phyloP scores from a whole-genome alignment of 2,888 invertebrate species.

The Stenoptilia bipunctidactyla region DNA sequence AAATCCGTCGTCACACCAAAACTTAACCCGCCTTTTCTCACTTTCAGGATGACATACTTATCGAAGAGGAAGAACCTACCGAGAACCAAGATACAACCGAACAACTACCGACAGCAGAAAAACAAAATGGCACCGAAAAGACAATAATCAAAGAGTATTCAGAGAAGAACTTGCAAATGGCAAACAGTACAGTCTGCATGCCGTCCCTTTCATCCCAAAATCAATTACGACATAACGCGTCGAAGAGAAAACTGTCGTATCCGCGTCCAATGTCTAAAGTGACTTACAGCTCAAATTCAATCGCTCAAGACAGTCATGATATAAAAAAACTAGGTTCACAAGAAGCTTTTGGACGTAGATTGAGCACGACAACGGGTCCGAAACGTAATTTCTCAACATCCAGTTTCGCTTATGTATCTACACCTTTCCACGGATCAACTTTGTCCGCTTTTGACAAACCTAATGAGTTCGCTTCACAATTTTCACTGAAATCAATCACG shows the following conservation, averaged over 20 bases:
- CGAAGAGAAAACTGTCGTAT: conserved; percentile 48
- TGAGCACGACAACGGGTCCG: conserved; percentile 46
- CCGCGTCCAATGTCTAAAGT: conserved; percentile 40
- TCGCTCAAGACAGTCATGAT: conserved; percentile 59
- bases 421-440: conserved; percentile 88
- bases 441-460: conserved; percentile 81
- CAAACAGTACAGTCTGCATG: conserved; percentile 26
- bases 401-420: conserved; percentile 86
- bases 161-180: conserved; percentile 21
- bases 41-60: conserved; percentile 53
- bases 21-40: too few species aligned
- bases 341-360: conserved; percentile 39
- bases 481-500: conserved; percentile 77
- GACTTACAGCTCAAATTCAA: conserved; percentile 71
- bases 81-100: conserved; percentile 30
- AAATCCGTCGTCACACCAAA: too few species aligned
- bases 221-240: conserved; percentile 36
- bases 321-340: conserved; percentile 52
- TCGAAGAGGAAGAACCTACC: conserved; percentile 51
- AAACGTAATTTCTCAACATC: conserved; percentile 81
- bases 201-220: conserved; percentile 26
- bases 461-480: conserved; percentile 82
- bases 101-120: conserved; percentile 14
- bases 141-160: conserved; percentile 13
- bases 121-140: conserved; percentile 4